phyloP scores from a whole-genome alignment of 2,888 invertebrate species.

The Cotesia congregata region DNA sequence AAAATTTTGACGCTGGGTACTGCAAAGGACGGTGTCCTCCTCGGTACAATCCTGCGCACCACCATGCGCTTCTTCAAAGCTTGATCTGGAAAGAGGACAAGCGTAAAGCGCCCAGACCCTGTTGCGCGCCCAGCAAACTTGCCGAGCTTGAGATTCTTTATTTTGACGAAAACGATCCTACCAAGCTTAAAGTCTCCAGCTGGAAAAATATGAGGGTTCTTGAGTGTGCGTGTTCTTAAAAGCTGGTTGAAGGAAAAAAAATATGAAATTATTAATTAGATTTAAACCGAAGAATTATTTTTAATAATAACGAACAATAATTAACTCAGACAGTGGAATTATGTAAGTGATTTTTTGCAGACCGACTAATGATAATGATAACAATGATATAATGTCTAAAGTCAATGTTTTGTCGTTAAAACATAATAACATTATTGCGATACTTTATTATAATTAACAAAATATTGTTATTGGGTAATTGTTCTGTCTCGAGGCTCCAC shows the following conservation, averaged over 20 bases:
- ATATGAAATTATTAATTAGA: neutral
- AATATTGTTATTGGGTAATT: too few relatives aligned
- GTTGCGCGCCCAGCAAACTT: constrained; percentile 80
- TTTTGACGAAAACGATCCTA: constrained; percentile 76
- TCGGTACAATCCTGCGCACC: constrained; percentile 78
- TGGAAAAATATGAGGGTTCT: constrained; percentile 81
- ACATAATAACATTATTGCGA: neutral
- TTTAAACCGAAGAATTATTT: neutral
- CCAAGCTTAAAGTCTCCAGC: constrained; percentile 76
- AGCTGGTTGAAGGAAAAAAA: neutral
- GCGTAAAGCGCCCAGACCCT: constrained; percentile 74
- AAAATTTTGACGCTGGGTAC: constrained; percentile 79
- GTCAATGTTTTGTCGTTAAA: neutral
- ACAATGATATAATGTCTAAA: neutral
- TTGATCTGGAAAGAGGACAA: constrained; percentile 77
- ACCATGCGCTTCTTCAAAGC: constrained; percentile 80
- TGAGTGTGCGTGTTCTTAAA: constrained; percentile 80
- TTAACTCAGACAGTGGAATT: neutral
- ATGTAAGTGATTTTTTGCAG: neutral
- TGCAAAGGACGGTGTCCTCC: constrained; percentile 80
- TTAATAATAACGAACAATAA: neutral
- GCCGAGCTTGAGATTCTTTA: constrained; percentile 77
- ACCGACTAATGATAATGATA: neutral
- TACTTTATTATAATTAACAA: neutral
- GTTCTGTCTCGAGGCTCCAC: too few relatives aligned